Evolutionary conservation across 30 jellyfish, hydroid and myxozoan genomes (phyloP).

Genomic region (Pelagia noctiluca): DNA sequence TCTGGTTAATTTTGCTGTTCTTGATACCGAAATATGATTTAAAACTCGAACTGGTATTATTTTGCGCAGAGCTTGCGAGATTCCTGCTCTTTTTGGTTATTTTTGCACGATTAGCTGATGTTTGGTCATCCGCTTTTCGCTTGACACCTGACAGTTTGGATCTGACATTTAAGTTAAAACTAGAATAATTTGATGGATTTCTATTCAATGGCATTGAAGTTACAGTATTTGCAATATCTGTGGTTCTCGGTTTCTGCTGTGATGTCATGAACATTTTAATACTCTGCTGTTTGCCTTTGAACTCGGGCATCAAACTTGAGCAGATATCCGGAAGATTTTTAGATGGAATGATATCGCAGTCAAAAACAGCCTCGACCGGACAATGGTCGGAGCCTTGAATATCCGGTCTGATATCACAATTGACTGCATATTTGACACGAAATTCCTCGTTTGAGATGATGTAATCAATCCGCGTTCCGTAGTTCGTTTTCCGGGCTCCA

Average conservation of each 20-base stretch:
- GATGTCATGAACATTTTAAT: constrained; percentile 65
- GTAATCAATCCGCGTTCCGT: constrained; percentile 96
- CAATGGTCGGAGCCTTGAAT: constrained; percentile 97
- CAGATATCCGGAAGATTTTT: constrained; percentile 72
- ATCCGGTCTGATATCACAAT: constrained; percentile 87
- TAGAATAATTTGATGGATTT: not conserved
- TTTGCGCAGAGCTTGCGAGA: too few species aligned
- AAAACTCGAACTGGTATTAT: too few species aligned
- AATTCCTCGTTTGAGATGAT: constrained; percentile 65
- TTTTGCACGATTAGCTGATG: too few species aligned
- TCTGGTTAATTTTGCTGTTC: constrained; percentile 36
- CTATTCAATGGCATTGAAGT: too few species aligned
- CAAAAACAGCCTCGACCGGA: constrained; percentile 86
- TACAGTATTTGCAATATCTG: too few species aligned
- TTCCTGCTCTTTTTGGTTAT: too few species aligned
- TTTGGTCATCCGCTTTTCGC: constrained; percentile 58
- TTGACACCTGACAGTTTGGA: constrained; percentile 8
- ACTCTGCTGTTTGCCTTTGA: constrained; percentile 86
- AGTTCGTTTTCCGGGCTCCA: constrained; percentile 93
- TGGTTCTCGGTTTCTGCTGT: too few species aligned
- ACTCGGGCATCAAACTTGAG: constrained; percentile 89
- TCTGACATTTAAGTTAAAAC: not conserved
- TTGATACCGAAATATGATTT: too few species aligned
- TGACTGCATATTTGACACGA: constrained; percentile 11
- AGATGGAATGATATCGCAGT: constrained; percentile 45